Evolutionary conservation across 2,888 invertebrate species (phyloP).

Genomic region (Epirrita christyi): DNA sequence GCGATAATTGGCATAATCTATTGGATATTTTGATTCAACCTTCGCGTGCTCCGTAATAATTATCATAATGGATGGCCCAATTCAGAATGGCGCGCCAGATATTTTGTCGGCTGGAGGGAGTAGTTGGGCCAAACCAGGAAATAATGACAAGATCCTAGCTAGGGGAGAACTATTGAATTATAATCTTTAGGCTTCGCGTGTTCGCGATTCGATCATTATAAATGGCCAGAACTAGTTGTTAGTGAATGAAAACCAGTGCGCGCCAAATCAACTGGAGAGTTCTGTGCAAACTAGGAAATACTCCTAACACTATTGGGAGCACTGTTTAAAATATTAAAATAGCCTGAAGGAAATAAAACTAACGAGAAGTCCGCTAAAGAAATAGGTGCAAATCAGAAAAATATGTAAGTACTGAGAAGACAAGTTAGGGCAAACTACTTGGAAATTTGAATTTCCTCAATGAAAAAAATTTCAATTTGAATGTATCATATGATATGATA

Average conservation of each 20-base stretch:
- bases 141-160: too few relatives aligned
- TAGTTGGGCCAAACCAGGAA: too few relatives aligned
- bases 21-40: constrained; percentile 20
- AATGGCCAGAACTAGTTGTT: constrained; percentile 4
- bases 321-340: background rate
- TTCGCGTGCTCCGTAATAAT: constrained; percentile 31
- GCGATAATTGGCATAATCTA: constrained; percentile 26
- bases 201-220: constrained; percentile 2
- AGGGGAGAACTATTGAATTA: background rate
- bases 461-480: too few relatives aligned
- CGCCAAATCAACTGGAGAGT: background rate
- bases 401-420: background rate
- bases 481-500: too few relatives aligned
- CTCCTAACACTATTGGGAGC: background rate
- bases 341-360: background rate
- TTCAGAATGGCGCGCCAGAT: too few relatives aligned
- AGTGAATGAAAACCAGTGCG: constrained; percentile 7
- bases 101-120: too few relatives aligned
- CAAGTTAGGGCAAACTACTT: too few relatives aligned
- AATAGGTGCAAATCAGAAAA: background rate
- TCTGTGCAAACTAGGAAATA: background rate
- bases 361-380: background rate
- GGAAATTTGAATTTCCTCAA: too few relatives aligned
- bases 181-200: constrained; percentile 31
- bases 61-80: background rate